These are phyloP conservation scores for Scomber colias DNA, from an alignment of 2,113 vertebrate genomes.

Conservation along the genomic window DNA sequence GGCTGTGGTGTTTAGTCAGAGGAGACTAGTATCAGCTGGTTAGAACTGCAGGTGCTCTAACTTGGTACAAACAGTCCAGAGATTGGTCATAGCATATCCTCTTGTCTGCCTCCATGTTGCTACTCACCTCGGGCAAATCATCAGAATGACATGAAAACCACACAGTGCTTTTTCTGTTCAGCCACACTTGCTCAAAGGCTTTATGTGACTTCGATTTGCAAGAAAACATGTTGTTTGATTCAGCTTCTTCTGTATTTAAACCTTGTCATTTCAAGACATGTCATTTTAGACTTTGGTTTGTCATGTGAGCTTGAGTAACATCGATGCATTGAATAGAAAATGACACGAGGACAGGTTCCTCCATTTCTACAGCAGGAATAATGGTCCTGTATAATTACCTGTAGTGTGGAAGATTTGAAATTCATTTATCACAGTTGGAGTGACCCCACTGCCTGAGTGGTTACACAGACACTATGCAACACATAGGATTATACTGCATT, in stretches of 20 bases:
- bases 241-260: slow-evolving; percentile 33
- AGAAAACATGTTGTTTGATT: slow-evolving; percentile 42
- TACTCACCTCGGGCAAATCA: slow-evolving; percentile 47
- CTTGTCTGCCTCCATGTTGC: slow-evolving; percentile 34
- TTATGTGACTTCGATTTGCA: slow-evolving; percentile 24
- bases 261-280: slow-evolving; percentile 50
- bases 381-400: slow-evolving; percentile 78
- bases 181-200: slow-evolving; percentile 9
- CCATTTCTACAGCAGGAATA: slow-evolving; percentile 48
- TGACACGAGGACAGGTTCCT: slow-evolving; percentile 43
- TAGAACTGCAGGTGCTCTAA: slow-evolving; percentile 50
- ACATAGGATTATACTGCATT: slow-evolving; percentile 79
- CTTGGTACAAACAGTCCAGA: slow-evolving; percentile 44
- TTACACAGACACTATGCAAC: slow-evolving; percentile 69
- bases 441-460: slow-evolving; percentile 65
- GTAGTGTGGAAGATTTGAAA: slow-evolving; percentile 72
- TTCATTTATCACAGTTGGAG: slow-evolving; percentile 70
- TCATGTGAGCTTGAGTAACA: slow-evolving; percentile 34
- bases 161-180: not conserved
- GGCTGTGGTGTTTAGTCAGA: slow-evolving; percentile 39
- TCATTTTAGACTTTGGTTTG: slow-evolving; percentile 41
- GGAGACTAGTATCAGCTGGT: slow-evolving; percentile 38
- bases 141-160: slow-evolving; percentile 13
- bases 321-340: slow-evolving; percentile 40
- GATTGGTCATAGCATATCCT: slow-evolving; percentile 7